Evolutionary conservation across 2,113 vertebrate genomes (phyloP).

Genomic region (Pseudorectes ferrugineus): DNA sequence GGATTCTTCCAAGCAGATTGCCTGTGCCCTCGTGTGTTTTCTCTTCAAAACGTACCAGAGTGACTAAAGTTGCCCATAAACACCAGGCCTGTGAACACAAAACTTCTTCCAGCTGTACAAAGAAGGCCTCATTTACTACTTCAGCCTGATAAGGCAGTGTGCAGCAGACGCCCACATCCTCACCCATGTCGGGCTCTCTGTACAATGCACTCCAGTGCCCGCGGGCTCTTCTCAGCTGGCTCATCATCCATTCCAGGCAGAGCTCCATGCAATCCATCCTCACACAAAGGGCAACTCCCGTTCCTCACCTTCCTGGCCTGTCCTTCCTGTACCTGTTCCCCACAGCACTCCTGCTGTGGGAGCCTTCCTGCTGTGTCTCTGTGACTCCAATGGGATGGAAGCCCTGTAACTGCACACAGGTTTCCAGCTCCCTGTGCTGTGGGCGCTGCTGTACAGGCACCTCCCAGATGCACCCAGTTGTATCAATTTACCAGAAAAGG

Average conservation of each 20-base stretch:
- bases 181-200: fast-evolving
- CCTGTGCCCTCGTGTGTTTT: neutral
- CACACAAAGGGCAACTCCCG: neutral
- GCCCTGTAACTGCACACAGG: neutral
- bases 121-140: neutral
- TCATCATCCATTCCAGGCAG: neutral
- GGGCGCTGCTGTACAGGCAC: no score
- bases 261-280: neutral
- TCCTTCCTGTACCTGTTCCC: neutral
- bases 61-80: neutral
- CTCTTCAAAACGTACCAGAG: neutral
- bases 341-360: neutral
- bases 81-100: neutral
- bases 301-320: neutral
- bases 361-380: neutral
- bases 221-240: neutral
- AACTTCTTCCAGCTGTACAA: neutral
- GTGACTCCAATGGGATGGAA: neutral
- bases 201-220: neutral
- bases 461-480: neutral
- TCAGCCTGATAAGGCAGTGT: neutral
- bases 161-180: neutral
- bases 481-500: neutral
- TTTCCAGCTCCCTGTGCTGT: neutral
- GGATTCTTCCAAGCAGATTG: neutral